Conservation (phyloP, 2,888 invertebrate species). For the Ligdia adustata region DNA sequence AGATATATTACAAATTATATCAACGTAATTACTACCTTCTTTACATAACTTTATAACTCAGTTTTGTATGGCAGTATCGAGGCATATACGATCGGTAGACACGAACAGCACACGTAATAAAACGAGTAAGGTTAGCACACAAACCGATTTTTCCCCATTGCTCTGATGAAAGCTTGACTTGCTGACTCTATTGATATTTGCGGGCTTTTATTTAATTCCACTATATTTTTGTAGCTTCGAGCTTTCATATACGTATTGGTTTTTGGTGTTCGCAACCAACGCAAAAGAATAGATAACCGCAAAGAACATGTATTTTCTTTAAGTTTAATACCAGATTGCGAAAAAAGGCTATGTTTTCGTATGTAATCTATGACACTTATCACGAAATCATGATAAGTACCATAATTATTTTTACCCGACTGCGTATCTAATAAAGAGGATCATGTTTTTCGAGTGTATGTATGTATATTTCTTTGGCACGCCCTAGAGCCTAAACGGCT, state of each 20-base stretch:
- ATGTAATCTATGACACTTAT: no score
- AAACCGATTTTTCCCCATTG: constrained; percentile 15
- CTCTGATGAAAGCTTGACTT: constrained; percentile 10
- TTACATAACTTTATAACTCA: neutral
- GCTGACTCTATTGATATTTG: constrained; percentile 5
- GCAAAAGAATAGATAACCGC: no score
- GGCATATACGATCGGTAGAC: constrained; percentile 4
- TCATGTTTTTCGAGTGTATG: no score
- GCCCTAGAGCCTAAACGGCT: no score
- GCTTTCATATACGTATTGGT: constrained; percentile 2
- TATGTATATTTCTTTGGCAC: no score
- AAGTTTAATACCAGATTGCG: no score
- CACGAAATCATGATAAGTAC: no score
- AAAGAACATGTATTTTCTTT: no score
- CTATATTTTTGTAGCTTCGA: neutral
- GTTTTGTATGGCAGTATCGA: neutral
- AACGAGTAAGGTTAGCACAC: constrained; percentile 32
- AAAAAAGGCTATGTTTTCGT: no score
- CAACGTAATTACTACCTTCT: constrained; percentile 1
- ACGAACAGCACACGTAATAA: constrained; percentile 7
- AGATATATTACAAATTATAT: neutral
- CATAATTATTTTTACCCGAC: no score
- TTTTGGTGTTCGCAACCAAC: neutral
- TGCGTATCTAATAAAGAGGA: no score
- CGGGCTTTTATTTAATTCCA: neutral